These are phyloP conservation scores for Lerista edwardsae DNA, from an alignment of 2,797 vertebrate species.

Conservation along the genomic window DNA sequence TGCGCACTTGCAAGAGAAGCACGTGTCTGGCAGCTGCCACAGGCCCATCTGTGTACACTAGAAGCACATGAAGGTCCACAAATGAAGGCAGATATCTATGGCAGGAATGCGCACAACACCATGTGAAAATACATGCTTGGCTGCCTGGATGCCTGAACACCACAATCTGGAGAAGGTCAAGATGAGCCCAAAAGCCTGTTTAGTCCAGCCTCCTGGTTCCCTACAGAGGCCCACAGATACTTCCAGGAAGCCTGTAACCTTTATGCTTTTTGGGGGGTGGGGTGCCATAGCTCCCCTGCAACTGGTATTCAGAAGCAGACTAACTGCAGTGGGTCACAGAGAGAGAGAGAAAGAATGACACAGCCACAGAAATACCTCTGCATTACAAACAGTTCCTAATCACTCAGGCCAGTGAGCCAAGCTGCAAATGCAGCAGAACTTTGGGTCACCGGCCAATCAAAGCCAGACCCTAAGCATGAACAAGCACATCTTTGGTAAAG, in stretches of 20 bases:
- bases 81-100: neutral
- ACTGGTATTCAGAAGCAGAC: too few relatives aligned
- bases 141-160: neutral
- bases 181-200: too few relatives aligned
- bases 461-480: neutral
- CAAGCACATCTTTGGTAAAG: neutral
- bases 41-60: fast-evolving
- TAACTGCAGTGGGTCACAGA: neutral
- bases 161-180: too few relatives aligned
- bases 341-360: too few relatives aligned
- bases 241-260: too few relatives aligned
- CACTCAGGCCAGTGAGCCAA: neutral
- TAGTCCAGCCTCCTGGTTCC: too few relatives aligned
- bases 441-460: neutral
- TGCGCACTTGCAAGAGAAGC: neutral
- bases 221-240: too few relatives aligned
- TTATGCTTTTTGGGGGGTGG: too few relatives aligned
- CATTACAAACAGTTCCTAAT: neutral
- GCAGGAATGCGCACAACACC: neutral
- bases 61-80: neutral
- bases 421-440: neutral
- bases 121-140: neutral
- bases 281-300: too few relatives aligned
- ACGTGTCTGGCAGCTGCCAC: neutral
- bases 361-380: neutral